A percentile compares a stretch with the other conserved stretches of the same genome.
These are phyloP conservation scores for Trissolcus basalis DNA, from an alignment of 1,140 invertebrate species.

Conservation along the genomic window DNA sequence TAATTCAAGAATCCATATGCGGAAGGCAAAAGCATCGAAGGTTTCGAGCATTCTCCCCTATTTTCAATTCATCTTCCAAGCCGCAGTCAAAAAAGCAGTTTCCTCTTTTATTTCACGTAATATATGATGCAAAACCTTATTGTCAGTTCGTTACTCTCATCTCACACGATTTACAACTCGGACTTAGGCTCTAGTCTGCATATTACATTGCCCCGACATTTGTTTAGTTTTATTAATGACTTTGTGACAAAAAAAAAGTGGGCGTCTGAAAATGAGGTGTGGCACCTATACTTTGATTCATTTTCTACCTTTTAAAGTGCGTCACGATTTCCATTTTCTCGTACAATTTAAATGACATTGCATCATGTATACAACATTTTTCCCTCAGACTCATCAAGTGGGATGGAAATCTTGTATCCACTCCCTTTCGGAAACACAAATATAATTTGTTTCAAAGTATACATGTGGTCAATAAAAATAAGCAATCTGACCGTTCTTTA, in stretches of 20 bases:
- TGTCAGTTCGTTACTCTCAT: constrained; percentile 37
- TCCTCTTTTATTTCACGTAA: constrained; percentile 51
- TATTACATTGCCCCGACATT: constrained; percentile 21
- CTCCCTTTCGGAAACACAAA: no score
- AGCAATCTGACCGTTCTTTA: no score
- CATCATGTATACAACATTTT: no score
- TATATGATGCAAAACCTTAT: constrained; percentile 44
- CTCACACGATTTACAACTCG: constrained; percentile 53
- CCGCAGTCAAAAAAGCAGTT: constrained; percentile 43
- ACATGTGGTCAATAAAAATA: no score
- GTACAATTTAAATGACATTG: no score
- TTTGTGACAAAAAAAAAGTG: constrained; percentile 11
- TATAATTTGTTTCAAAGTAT: no score
- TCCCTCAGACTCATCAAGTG: no score
- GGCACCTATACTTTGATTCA: neutral
- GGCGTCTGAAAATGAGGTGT: neutral
- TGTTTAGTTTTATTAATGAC: constrained; percentile 53
- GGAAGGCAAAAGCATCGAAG: constrained; percentile 44
- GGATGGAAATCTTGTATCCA: no score
- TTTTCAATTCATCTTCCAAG: constrained; percentile 55
- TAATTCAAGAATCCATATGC: constrained; percentile 60
- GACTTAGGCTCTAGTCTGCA: constrained; percentile 3
- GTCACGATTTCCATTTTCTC: no score
- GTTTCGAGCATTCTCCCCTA: constrained; percentile 47
- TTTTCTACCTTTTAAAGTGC: no score